Conservation (phyloP, 2,113 vertebrate species). For the Nansenia antarctica region DNA sequence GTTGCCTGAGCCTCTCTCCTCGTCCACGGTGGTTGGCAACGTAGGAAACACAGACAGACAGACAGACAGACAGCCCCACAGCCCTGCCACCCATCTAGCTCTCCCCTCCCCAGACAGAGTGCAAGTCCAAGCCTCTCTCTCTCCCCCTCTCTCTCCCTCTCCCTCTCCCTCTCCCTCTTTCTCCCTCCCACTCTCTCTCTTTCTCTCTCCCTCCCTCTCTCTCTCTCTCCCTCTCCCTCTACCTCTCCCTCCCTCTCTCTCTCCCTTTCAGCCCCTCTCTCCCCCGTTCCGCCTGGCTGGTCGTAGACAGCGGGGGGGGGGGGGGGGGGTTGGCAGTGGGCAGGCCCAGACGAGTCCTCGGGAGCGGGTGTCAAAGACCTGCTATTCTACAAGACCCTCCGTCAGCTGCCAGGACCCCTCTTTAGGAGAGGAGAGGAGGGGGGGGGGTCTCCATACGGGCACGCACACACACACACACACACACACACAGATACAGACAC, state of each 20-base stretch:
- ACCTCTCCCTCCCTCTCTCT: not conserved
- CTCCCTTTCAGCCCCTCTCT: slow-evolving; percentile 5
- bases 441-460: not conserved
- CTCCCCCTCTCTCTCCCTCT: slow-evolving; percentile 31
- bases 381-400: slow-evolving; percentile 64
- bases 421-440: not conserved
- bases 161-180: slow-evolving; percentile 18
- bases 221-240: not conserved
- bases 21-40: not conserved
- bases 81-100: slow-evolving; percentile 43
- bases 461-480: not conserved
- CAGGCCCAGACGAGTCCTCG: slow-evolving; percentile 61
- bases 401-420: slow-evolving; percentile 54
- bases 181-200: not conserved
- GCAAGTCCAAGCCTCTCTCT: slow-evolving; percentile 20
- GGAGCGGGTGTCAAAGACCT: slow-evolving; percentile 69
- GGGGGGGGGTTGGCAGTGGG: slow-evolving; percentile 62
- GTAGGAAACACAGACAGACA: slow-evolving; percentile 4
- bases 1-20: slow-evolving; percentile 14
- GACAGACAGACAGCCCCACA: not conserved
- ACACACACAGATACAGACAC: not conserved
- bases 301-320: slow-evolving; percentile 69
- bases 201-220: slow-evolving; percentile 1
- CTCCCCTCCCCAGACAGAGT: slow-evolving; percentile 9
- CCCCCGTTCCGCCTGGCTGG: slow-evolving; percentile 60